A percentile compares a stretch with the other conserved stretches of the same genome.
These are phyloP conservation scores for Pterostichus madidus DNA, from an alignment of 2,888 invertebrate species.

Conservation along the genomic window DNA sequence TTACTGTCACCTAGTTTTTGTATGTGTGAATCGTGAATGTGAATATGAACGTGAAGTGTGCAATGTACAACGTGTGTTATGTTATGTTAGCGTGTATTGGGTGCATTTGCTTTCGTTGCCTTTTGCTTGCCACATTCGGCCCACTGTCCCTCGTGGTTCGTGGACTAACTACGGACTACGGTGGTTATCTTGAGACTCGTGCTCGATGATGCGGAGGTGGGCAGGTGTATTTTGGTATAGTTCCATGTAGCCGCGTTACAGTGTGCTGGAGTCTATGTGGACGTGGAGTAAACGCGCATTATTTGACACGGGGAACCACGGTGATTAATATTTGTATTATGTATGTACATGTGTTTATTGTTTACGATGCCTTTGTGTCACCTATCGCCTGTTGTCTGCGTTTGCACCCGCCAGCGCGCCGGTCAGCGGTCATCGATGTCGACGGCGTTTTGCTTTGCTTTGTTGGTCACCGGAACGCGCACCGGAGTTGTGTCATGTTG, in stretches of 20 bases:
- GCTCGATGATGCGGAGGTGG: conserved; percentile 18
- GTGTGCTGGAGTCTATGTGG: background rate
- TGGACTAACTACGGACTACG: too few species aligned
- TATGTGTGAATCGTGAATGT: conserved; percentile 14
- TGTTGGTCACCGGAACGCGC: conserved; percentile 23
- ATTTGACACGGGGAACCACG: background rate
- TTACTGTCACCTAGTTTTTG: conserved; percentile 26
- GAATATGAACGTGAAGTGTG: background rate
- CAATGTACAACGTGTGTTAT: background rate
- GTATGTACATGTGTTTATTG: conserved; percentile 53
- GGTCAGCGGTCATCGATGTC: conserved; percentile 12
- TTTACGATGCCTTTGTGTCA: conserved; percentile 28
- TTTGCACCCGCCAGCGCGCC: conserved; percentile 35
- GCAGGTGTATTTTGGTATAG: too few species aligned
- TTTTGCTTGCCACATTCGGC: too few species aligned
- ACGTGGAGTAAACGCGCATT: background rate
- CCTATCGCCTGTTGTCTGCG: conserved; percentile 28
- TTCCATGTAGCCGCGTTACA: background rate
- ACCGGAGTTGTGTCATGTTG: conserved; percentile 13
- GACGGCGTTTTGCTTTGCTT: too few species aligned
- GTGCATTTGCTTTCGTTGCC: conserved; percentile 21
- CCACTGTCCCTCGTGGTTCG: too few species aligned
- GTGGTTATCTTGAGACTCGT: conserved; percentile 2
- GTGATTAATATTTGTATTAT: conserved; percentile 26
- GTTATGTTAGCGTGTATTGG: conserved; percentile 9